Evolutionary conservation across 2,113 vertebrate genomes (phyloP).

Genomic region (Halichoerus grypus): DNA sequence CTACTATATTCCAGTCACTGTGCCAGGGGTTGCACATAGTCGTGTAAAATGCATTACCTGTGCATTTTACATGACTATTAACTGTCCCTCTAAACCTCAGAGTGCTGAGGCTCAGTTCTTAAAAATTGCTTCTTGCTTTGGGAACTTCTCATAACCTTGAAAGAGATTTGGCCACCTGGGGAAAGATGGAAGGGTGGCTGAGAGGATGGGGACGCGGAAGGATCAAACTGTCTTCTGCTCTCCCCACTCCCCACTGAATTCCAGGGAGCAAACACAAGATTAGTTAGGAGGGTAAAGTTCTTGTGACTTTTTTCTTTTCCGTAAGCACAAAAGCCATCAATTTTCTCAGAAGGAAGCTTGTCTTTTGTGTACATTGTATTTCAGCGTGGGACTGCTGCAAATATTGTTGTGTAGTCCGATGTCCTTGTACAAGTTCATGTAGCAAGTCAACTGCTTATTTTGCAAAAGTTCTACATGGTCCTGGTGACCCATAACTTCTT

Average conservation of each 20-base stretch:
- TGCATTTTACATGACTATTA: neutral
- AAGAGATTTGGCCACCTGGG: neutral
- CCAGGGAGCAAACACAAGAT: neutral
- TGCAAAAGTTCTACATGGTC: neutral
- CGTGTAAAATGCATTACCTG: neutral
- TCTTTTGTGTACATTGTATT: neutral
- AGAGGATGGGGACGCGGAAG: neutral
- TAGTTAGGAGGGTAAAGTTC: neutral
- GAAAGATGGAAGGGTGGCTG: neutral
- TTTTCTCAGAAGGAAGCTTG: conserved; percentile 40
- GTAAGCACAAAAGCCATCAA: neutral
- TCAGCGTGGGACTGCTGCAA: neutral
- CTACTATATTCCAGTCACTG: no score
- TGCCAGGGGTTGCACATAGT: no score
- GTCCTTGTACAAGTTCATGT: neutral
- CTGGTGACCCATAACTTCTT: neutral
- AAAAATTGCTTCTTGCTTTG: neutral
- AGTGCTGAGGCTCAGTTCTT: neutral
- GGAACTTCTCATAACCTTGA: neutral
- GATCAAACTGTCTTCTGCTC: neutral
- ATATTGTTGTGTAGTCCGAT: fast-evolving
- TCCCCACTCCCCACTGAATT: neutral
- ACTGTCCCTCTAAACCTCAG: neutral
- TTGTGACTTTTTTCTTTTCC: neutral
- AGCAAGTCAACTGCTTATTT: neutral